These are phyloP conservation scores for Heteractis magnifica DNA, from an alignment of 92 coral and sea anemone species.

Conservation along the genomic window DNA sequence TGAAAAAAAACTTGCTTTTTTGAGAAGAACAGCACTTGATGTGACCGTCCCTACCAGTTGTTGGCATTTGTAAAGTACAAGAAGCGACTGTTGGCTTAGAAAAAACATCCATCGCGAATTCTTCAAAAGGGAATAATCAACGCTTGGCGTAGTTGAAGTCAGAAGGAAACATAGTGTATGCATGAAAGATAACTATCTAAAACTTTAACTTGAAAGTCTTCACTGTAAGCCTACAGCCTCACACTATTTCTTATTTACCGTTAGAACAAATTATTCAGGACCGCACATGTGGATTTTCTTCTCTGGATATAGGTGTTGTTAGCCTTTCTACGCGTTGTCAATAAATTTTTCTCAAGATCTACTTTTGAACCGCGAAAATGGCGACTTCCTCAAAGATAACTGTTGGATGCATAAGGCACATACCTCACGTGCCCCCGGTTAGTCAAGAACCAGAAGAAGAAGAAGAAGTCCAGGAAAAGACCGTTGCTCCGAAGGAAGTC, in stretches of 20 bases:
- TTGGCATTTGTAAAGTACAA: not conserved
- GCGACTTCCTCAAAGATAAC: not conserved
- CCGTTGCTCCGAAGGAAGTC: conserved; percentile 23
- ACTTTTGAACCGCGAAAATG: not conserved
- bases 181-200: not conserved
- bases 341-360: too few relatives aligned
- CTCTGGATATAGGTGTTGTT: not conserved
- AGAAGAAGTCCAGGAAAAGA: conserved; percentile 31
- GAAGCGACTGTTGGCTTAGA: not conserved
- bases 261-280: not conserved
- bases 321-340: not conserved
- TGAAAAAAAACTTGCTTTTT: too few relatives aligned
- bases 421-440: conserved; percentile 29
- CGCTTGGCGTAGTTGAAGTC: not conserved
- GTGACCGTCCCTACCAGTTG: not conserved
- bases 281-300: not conserved
- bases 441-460: not conserved
- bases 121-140: not conserved
- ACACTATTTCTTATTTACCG: not conserved
- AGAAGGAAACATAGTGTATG: not conserved
- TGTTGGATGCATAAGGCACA: conserved; percentile 76
- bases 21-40: not conserved
- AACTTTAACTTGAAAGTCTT: not conserved
- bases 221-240: not conserved
- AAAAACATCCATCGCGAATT: not conserved